Evolutionary conservation across 2,113 vertebrate species (phyloP).

Genomic region (Tonatia bakeri): DNA sequence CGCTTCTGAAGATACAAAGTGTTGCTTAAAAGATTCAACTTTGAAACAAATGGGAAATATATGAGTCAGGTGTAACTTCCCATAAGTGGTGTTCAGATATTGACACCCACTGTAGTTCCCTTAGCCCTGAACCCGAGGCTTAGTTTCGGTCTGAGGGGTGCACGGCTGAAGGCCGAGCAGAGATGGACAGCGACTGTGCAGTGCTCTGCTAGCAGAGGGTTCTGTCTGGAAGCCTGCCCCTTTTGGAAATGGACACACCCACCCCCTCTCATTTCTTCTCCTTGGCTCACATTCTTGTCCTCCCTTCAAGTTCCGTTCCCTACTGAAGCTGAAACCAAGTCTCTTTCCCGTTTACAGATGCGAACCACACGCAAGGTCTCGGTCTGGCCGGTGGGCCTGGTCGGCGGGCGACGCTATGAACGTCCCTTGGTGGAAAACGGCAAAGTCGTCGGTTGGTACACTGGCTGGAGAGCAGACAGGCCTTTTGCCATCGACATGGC

Average conservation of each 20-base stretch:
- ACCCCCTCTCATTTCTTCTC: background rate
- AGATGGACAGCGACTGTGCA: rapidly evolving
- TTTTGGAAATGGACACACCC: background rate
- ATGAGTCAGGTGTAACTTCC: background rate
- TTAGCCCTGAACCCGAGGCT: background rate
- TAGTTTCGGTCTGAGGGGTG: rapidly evolving
- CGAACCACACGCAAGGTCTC: conserved; percentile 93
- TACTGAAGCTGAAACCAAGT: background rate
- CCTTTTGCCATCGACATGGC: conserved; percentile 99
- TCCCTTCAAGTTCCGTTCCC: background rate
- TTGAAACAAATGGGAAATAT: background rate
- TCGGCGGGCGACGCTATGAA: conserved; percentile 94
- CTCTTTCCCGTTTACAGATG: conserved; percentile 85
- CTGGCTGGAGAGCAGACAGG: conserved; percentile 96
- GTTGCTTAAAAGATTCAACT: background rate
- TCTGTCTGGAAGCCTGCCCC: background rate
- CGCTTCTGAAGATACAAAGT: background rate
- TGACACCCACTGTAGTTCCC: background rate
- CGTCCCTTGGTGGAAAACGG: conserved; percentile 93
- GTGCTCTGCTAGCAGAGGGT: too few relatives aligned
- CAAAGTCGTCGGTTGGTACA: conserved; percentile 98
- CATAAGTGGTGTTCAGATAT: background rate
- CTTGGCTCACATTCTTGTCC: background rate
- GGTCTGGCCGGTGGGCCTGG: conserved; percentile 97
- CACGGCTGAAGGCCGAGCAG: background rate